Evolutionary conservation across 2,797 vertebrate genomes (phyloP).

Genomic region (Poliocrania exsul): DNA sequence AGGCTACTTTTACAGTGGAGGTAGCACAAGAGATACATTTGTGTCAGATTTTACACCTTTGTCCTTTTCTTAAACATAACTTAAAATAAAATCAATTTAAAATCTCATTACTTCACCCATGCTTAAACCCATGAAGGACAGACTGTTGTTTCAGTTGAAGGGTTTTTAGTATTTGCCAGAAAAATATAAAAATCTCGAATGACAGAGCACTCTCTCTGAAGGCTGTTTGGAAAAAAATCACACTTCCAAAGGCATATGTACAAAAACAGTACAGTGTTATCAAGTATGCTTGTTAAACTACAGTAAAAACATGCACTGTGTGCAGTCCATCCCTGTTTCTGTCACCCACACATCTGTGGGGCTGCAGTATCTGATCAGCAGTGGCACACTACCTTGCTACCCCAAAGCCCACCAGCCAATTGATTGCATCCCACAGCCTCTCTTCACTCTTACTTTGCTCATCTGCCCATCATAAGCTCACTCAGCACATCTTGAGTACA

Average conservation of each 20-base stretch:
- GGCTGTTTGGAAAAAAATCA: not conserved
- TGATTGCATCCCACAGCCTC: not conserved
- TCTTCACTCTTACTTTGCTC: not conserved
- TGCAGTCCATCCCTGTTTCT: not conserved
- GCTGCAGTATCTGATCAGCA: not conserved
- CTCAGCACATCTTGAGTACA: not conserved
- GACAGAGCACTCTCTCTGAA: not conserved
- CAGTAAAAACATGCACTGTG: not conserved
- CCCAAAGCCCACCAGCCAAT: not conserved
- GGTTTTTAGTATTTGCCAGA: not conserved
- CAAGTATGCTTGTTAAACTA: not conserved
- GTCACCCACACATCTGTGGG: not conserved
- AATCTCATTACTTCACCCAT: not conserved
- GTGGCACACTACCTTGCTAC: too few relatives aligned
- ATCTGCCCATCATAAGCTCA: not conserved
- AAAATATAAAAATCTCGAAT: not conserved
- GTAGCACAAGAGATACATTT: not conserved
- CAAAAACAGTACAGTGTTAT: not conserved
- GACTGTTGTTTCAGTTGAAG: not conserved
- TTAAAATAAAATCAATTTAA: constrained; percentile 13
- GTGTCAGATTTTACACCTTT: not conserved
- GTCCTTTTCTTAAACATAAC: not conserved
- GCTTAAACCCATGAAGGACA: not conserved
- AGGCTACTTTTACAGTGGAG: not conserved
- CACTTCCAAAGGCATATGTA: not conserved